Percentiles rank a stretch among this genome's conserved stretches.
Evolutionary conservation across 2,797 vertebrate genomes (phyloP).

Genomic region (Rhabdomys pumilio): DNA sequence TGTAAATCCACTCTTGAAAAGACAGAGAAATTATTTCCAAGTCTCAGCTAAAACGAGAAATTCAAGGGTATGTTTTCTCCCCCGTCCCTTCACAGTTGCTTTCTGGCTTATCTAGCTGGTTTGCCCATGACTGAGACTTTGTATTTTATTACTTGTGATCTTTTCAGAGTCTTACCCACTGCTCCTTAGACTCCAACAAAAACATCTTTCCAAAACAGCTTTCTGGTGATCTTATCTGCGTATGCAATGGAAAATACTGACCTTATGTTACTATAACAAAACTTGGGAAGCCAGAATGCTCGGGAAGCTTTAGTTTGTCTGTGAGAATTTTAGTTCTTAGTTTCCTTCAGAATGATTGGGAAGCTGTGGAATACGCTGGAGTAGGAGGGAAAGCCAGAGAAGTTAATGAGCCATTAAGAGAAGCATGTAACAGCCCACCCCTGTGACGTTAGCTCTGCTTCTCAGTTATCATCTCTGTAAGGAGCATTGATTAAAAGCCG

Average conservation of each 20-base stretch:
- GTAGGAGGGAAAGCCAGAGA: conserved; percentile 34
- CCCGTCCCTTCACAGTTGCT: neutral
- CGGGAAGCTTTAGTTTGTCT: conserved; percentile 61
- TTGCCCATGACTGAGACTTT: neutral
- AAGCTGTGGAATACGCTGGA: conserved; percentile 26
- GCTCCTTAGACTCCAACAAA: conserved; percentile 20
- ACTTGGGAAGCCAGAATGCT: conserved; percentile 21
- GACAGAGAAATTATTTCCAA: neutral
- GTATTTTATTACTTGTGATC: conserved; percentile 54
- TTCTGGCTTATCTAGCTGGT: neutral
- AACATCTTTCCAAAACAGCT: conserved; percentile 12
- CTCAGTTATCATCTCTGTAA: conserved; percentile 65
- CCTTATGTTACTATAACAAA: conserved; percentile 44
- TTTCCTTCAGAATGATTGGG: conserved; percentile 61
- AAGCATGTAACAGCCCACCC: conserved; percentile 35
- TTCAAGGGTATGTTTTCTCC: neutral
- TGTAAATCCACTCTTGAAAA: neutral
- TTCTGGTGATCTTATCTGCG: conserved; percentile 40
- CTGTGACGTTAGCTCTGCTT: conserved; percentile 62
- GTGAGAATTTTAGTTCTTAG: conserved; percentile 68
- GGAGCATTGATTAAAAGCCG: conserved; percentile 79
- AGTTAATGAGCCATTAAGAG: conserved; percentile 80
- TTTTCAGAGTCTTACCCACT: conserved; percentile 33
- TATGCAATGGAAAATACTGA: conserved; percentile 46
- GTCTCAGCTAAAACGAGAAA: neutral